Conservation (phyloP, 2,113 vertebrate species). For the Strix aluco region DNA sequence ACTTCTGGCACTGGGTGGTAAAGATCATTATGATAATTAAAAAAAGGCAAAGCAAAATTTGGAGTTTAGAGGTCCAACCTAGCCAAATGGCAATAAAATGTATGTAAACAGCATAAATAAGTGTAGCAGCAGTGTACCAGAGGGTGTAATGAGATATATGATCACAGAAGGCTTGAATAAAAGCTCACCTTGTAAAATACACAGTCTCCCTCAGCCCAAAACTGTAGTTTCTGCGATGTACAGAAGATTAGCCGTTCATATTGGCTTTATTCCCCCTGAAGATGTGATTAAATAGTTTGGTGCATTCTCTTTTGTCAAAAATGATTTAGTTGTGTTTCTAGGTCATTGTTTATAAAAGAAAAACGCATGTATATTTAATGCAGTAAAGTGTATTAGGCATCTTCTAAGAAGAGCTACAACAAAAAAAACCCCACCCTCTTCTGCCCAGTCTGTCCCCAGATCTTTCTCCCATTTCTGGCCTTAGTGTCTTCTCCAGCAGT, state of each 20-base stretch:
- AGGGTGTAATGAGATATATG: not conserved
- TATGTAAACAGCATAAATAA: not conserved
- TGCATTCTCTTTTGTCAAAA: constrained; percentile 14
- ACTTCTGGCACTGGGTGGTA: not conserved
- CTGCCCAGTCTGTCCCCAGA: not conserved
- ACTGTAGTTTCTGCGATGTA: not conserved
- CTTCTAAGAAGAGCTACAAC: not conserved
- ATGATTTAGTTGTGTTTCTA: constrained; percentile 32
- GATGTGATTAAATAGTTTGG: constrained; percentile 24
- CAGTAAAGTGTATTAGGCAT: not conserved
- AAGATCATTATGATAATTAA: rapidly evolving
- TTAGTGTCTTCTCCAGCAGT: not conserved
- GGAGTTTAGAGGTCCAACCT: not conserved
- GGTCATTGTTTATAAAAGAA: constrained; percentile 16
- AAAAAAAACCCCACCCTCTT: not conserved
- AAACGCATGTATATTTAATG: not conserved
- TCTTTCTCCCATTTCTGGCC: not conserved
- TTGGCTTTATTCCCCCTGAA: not conserved
- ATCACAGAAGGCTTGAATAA: not conserved
- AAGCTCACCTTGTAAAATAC: not conserved
- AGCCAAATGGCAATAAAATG: not conserved
- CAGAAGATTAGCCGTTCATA: not conserved
- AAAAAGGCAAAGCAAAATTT: not conserved
- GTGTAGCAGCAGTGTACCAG: not conserved
- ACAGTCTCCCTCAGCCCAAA: not conserved